phyloP scores from a whole-genome alignment of 1,140 invertebrate genomes.

The Drosophila kohkoa region DNA sequence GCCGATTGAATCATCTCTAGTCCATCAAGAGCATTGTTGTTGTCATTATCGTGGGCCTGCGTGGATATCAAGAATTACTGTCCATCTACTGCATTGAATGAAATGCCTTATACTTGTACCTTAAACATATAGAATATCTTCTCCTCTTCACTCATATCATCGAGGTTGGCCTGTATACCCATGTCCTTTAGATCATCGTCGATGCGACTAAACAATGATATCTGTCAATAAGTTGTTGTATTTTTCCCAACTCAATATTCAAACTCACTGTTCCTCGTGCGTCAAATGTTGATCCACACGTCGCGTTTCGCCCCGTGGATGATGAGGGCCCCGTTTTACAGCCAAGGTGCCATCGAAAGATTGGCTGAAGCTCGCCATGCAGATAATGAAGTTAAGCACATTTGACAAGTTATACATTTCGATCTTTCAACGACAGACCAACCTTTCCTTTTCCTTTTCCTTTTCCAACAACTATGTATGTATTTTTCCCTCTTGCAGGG shows the following conservation, averaged over 20 bases:
- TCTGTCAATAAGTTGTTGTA: constrained; percentile 11
- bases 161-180: constrained; percentile 70
- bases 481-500: constrained; percentile 21
- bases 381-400: constrained; percentile 78
- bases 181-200: constrained; percentile 77
- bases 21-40: constrained; percentile 91
- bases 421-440: background rate
- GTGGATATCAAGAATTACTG: too few relatives aligned
- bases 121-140: constrained; percentile 88
- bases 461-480: constrained; percentile 9
- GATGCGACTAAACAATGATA: constrained; percentile 58
- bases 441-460: background rate
- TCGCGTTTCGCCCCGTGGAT: constrained; percentile 87
- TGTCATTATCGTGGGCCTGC: constrained; percentile 88
- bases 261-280: constrained; percentile 88
- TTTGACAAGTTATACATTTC: constrained; percentile 80
- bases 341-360: constrained; percentile 63
- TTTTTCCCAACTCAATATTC: background rate
- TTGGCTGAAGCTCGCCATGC: constrained; percentile 76
- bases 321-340: constrained; percentile 88
- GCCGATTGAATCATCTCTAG: constrained; percentile 90
- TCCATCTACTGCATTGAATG: background rate
- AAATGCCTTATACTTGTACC: constrained; percentile 64
- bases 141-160: constrained; percentile 89
- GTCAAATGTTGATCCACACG: constrained; percentile 88